Conservation (phyloP, 2,797 vertebrate genomes). For the Sphenodon punctatus region DNA sequence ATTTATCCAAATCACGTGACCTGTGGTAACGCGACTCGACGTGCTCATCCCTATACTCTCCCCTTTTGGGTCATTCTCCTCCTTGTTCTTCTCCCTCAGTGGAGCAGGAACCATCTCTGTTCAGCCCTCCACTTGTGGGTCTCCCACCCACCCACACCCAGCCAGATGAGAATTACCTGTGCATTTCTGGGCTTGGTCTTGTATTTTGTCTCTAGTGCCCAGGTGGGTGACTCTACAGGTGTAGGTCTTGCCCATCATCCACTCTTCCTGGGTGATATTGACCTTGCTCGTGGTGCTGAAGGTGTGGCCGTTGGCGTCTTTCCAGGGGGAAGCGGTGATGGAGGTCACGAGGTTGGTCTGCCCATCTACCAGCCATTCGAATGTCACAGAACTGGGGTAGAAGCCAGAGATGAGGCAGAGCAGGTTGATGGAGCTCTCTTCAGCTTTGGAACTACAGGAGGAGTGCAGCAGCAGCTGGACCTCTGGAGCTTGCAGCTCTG, state of each 20-base stretch:
- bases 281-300: conserved; percentile 8
- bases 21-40: too few relatives aligned
- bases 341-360: rapidly evolving
- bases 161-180: background rate
- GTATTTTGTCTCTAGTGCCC: rapidly evolving
- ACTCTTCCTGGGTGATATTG: conserved; percentile 27
- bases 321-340: background rate
- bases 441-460: background rate
- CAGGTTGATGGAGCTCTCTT: background rate
- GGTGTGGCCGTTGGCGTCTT: background rate
- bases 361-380: conserved; percentile 33
- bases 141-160: too few relatives aligned
- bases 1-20: too few relatives aligned
- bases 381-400: background rate
- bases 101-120: too few relatives aligned
- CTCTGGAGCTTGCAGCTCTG: background rate
- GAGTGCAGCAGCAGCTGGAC: conserved; percentile 48
- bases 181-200: conserved; percentile 4
- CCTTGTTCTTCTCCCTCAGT: too few relatives aligned
- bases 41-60: too few relatives aligned
- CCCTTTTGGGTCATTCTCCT: too few relatives aligned
- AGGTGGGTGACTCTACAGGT: conserved; percentile 35
- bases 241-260: conserved; percentile 2
- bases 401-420: conserved; percentile 26
- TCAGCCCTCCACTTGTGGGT: too few relatives aligned